Base-by-base conservation (phyloP, 2,113 vertebrate genomes). In the Abramis brama region DNA sequence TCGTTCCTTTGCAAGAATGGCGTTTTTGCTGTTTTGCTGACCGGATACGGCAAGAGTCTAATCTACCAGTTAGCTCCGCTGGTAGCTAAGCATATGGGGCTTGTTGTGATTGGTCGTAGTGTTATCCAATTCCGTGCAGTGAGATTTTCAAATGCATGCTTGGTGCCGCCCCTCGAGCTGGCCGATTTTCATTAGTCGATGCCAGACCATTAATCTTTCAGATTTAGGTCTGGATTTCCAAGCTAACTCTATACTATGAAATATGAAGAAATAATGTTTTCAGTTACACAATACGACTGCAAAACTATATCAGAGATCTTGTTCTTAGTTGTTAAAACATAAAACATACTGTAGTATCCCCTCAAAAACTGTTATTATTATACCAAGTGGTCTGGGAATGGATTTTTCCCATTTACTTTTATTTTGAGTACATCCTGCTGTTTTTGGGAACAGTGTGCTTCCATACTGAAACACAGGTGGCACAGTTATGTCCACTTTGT, bases 391-490 rank as follows among this genome's bases (percentile, higher is more conserved):
- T 71, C n/a, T 71, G 36, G 36, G 68, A 71, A 33, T 43, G 43
- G 11, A 33, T 23, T 75, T 52, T 52, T 6, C 50, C 50, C 5
- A 52, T 21, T 57, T 57, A 21, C 8, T 30, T 77, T 50, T 52
- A 21, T 76, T n/a, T 30, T 71, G 33, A 39, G 33, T 77, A 45
- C 39, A 74, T 47, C 39, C 23, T 73, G 36, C 23, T 73, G 21
- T 73, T 73, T 73, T 71, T 12, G 68, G 36, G 68, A 43, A 71
- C 36, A 71, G n/a, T 74, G 39, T 74, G 71, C 71, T 25, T 1
- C 39, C 47, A 30, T 27, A 55, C 47, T 77, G 47, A 52, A 76
- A 55, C 47, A 30, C n/a, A 30, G 13, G 45, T 52, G 74, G n/a
- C 39, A 75, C 6, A 47, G 19, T 17, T 25, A 52, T 52, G 47